Evolutionary conservation across 1,140 invertebrate genomes (phyloP).

Genomic region (Ceratina australensis): DNA sequence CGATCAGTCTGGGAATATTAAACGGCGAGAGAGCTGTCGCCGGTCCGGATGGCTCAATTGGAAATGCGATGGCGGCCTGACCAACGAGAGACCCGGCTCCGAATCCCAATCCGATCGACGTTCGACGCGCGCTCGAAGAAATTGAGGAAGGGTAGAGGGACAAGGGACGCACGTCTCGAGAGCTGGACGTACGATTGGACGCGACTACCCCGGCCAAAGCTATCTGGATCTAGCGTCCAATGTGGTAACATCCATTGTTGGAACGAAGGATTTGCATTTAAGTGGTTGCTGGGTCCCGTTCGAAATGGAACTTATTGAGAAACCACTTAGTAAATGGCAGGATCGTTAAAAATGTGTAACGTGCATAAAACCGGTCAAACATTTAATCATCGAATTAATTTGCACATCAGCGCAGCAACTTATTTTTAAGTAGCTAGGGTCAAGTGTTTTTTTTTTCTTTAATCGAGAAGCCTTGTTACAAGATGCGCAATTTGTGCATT

Average conservation of each 20-base stretch:
- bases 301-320: background rate
- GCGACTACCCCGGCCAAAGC: background rate
- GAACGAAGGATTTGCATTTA: background rate
- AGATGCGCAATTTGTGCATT: too few species aligned
- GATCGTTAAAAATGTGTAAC: too few species aligned
- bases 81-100: background rate
- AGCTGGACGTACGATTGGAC: conserved; percentile 12
- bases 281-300: background rate
- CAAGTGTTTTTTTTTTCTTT: too few species aligned
- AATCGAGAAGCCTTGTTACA: too few species aligned
- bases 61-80: background rate
- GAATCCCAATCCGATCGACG: conserved; percentile 20
- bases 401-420: too few species aligned
- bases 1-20: background rate
- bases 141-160: background rate
- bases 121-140: conserved; percentile 1
- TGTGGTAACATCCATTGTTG: background rate
- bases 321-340: background rate
- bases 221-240: background rate
- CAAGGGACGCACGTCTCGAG: conserved; percentile 8
- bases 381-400: too few species aligned
- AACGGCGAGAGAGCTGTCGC: background rate
- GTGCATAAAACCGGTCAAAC: too few species aligned
- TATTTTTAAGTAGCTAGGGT: too few species aligned
- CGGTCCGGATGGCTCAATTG: conserved; percentile 2